Percentiles rank a stretch among this genome's conserved stretches.
These are phyloP conservation scores for Sphaerophoria taeniata DNA, from an alignment of 2,888 invertebrate genomes.

Conservation along the genomic window DNA sequence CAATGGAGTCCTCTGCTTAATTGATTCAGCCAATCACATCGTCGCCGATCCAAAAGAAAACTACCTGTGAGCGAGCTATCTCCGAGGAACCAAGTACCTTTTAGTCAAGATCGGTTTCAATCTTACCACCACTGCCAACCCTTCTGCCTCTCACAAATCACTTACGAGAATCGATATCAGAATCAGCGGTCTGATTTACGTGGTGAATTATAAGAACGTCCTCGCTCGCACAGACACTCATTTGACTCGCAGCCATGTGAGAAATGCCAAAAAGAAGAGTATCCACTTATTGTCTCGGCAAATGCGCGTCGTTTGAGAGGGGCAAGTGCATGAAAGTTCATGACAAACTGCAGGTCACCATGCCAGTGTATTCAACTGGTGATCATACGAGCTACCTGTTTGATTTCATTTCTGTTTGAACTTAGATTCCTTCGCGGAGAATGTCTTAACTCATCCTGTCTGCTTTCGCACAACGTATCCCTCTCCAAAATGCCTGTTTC, in stretches of 20 bases:
- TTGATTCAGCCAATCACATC: conserved; percentile 5
- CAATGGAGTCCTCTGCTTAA: conserved; percentile 83
- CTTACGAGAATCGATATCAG: conserved; percentile 81
- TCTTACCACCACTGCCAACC: conserved; percentile 77
- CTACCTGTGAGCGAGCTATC: conserved; percentile 77
- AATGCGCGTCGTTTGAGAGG: conserved; percentile 88
- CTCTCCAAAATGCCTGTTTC: conserved; percentile 97
- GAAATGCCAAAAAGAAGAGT: conserved; percentile 85
- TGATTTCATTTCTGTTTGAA: conserved; percentile 12
- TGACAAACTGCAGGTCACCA: conserved; percentile 92
- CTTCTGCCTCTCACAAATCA: conserved; percentile 45
- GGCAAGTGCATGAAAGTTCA: conserved; percentile 92
- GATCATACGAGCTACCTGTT: neutral
- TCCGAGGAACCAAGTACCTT: conserved; percentile 83
- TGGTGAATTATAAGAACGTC: conserved; percentile 80
- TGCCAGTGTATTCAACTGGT: conserved; percentile 80
- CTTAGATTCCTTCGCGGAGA: conserved; percentile 91
- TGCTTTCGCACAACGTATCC: conserved; percentile 92
- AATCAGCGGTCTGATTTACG: conserved; percentile 83
- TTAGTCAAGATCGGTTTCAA: conserved; percentile 83
- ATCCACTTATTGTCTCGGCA: conserved; percentile 85
- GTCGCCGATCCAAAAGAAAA: conserved; percentile 24
- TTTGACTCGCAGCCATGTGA: conserved; percentile 81
- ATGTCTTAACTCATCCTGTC: conserved; percentile 89
- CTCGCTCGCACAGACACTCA: conserved; percentile 81